A percentile compares a stretch with the other conserved stretches of the same genome.
These are phyloP conservation scores for Sorex araneus DNA, from an alignment of 2,113 vertebrate genomes.

Conservation along the genomic window DNA sequence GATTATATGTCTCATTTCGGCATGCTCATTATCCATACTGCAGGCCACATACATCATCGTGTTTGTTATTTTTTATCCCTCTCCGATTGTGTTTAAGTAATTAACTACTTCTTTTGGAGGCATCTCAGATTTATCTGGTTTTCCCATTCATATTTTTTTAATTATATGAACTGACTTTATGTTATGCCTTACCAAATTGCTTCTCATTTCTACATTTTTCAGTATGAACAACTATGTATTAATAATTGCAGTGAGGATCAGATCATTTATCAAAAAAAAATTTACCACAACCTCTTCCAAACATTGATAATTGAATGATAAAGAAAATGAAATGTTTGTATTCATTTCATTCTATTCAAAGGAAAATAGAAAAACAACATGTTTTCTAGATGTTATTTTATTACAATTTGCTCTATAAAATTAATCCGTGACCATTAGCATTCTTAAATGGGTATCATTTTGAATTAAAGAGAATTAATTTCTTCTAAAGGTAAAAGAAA, in stretches of 20 bases:
- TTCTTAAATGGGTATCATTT: constrained; percentile 27
- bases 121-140: background rate
- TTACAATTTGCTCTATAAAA: constrained; percentile 39
- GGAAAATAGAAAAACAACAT: background rate
- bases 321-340: background rate
- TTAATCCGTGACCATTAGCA: constrained; percentile 5
- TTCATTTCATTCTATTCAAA: background rate
- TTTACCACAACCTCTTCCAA: background rate
- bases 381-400: background rate
- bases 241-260: background rate
- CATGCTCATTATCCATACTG: constrained; percentile 1
- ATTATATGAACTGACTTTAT: background rate
- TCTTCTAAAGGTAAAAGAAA: no score
- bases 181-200: background rate
- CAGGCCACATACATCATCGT: background rate
- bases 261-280: background rate
- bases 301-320: background rate
- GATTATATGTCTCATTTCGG: background rate
- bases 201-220: background rate
- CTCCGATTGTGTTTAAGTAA: background rate
- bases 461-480: constrained; percentile 46
- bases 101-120: background rate
- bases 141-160: background rate
- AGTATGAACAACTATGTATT: background rate
- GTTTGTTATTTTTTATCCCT: background rate